Evolutionary conservation across 2,888 invertebrate genomes (phyloP), one percentile per base, ranked within the genome.

Genomic region (Gastrophysa polygoni): DNA sequence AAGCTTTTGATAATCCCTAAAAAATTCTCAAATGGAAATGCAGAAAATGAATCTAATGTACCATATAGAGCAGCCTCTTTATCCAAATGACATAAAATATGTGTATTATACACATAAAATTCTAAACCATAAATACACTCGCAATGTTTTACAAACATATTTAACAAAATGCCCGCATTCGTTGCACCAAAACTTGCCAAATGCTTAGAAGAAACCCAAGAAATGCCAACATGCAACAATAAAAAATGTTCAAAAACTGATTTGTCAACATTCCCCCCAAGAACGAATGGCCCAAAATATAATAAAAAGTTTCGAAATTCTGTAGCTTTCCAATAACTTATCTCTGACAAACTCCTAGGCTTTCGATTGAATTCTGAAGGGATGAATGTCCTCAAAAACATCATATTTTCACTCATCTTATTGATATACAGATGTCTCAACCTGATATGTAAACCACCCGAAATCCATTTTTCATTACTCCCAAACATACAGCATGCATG

Each of bases 381-480:
- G 20, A 64, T 57, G 54, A 34, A 61, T 14, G 20, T 29, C 57
- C 50, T 57, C 7, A 63, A 44, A 16, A n/a, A 29, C 20, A 34
- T 16, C 49, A 63, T 18, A 21, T 43, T 55, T 29, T 47, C 29
- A 34, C 10, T 17, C 17, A 47, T 47, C 18, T 21, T 21, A 48
- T 59, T 46, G 18, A 38, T 21, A 52, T 29, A 11, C 34, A 16
- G 10, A 55, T 29, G 16, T 21, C 32, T 14, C 16, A 62, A 49
- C 55, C 62, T 29, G 21, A 46, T 47, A 18, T 21, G 43, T 51
- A 60, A 38, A 48, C 20, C 17, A 28, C 56, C 59, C 8, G 44
- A 20, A 49, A 66, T 32, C 66, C 63, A 57, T 66, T 63, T 43
- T 50, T 48, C 46, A 58, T 50, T 16, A 62, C 58, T n/a, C 62